phyloP scores from a whole-genome alignment of 2,888 invertebrate genomes.

The Macrophya annulata region DNA sequence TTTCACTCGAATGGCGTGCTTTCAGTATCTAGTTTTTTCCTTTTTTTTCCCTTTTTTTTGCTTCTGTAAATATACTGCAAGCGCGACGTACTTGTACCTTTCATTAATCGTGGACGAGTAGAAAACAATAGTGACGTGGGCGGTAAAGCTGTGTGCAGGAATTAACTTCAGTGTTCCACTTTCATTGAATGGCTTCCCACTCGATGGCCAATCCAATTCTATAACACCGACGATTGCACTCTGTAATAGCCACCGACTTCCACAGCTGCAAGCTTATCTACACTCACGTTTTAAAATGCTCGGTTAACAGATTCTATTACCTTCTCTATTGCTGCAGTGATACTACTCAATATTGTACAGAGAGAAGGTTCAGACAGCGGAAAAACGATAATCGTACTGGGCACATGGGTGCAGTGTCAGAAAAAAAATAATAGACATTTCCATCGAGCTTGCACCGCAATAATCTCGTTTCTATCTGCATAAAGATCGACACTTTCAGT shows the following conservation, averaged over 20 bases:
- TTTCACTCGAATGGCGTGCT: slow-evolving; percentile 2
- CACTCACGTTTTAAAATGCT: slow-evolving; percentile 8
- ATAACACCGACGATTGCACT: slow-evolving; percentile 6
- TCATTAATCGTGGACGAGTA: slow-evolving; percentile 15
- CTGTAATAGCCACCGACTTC: slow-evolving; percentile 3
- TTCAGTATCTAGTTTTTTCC: background rate
- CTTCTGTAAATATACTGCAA: background rate
- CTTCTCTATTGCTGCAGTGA: background rate
- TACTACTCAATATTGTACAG: background rate
- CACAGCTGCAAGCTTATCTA: slow-evolving; percentile 19
- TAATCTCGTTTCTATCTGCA: background rate
- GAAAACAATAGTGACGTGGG: slow-evolving; percentile 25
- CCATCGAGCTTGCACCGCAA: background rate
- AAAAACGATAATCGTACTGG: background rate
- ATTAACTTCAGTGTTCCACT: slow-evolving; percentile 32
- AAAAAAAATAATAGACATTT: background rate
- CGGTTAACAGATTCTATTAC: slow-evolving; percentile 33
- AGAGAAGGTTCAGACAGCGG: background rate
- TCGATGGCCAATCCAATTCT: slow-evolving; percentile 36
- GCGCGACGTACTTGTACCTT: background rate
- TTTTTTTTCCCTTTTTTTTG: background rate
- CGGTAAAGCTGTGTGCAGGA: background rate
- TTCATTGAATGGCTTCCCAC: slow-evolving; percentile 12
- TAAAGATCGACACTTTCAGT: background rate
- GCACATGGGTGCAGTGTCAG: background rate